A percentile compares a stretch with the other conserved stretches of the same genome.
Conservation (phyloP, 2,888 invertebrate species). For the Busseola fusca region DNA sequence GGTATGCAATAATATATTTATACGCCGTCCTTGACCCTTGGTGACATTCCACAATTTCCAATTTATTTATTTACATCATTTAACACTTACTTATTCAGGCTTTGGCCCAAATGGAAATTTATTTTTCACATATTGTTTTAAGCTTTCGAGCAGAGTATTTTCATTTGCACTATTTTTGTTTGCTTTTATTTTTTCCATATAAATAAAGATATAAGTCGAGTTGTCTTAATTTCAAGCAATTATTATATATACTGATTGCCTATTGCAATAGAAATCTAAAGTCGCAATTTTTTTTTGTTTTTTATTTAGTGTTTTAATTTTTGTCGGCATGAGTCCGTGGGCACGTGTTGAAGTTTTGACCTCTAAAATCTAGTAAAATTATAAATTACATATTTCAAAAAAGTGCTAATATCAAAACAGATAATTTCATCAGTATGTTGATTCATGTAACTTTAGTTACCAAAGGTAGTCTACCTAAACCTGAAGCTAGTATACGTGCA, state of each 20-base stretch:
- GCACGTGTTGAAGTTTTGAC: not conserved
- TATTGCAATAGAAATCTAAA: not conserved
- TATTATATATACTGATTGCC: not conserved
- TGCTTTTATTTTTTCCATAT: not conserved
- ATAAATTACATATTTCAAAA: not conserved
- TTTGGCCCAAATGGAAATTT: not conserved
- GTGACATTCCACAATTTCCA: not conserved
- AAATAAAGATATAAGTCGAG: not conserved
- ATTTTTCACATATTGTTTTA: not conserved
- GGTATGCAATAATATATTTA: not conserved
- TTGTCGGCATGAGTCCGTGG: no score
- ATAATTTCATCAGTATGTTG: not conserved
- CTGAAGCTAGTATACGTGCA: not conserved
- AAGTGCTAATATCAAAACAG: not conserved
- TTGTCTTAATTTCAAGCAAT: no score
- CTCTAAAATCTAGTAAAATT: not conserved
- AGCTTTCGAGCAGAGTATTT: not conserved
- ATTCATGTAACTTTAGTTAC: not conserved
- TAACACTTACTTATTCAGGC: not conserved
- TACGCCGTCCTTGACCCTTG: conserved; percentile 1
- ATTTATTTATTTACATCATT: not conserved
- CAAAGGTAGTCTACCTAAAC: not conserved
- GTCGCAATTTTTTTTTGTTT: not conserved
- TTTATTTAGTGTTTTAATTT: not conserved
- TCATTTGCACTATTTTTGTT: not conserved